Evolutionary conservation across 2,113 vertebrate species (phyloP), one percentile per base, ranked within the genome.

Genomic region (Salvelinus namaycush): DNA sequence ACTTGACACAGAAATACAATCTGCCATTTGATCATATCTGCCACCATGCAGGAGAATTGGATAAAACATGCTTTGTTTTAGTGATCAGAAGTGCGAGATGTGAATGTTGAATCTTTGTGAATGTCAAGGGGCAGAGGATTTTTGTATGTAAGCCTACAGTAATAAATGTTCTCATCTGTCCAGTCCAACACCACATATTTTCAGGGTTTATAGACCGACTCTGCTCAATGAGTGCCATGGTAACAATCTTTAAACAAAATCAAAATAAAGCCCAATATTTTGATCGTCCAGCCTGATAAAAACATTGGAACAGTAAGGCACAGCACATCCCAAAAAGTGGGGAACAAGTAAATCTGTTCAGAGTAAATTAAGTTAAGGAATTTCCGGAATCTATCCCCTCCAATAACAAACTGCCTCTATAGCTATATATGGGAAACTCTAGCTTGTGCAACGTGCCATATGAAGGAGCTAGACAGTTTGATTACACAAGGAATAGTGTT

Each of bases 401-500:
- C 24, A 74, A 78, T 8, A 68, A 64, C 60, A 66, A 68, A 18
- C 24, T 29, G 18, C 39, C 49, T 76, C 34, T 72, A n/a, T 39
- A 79, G 27, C 80, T 80, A 80, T 86, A 83, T 80, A 86, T 78
- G 81, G 79, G 66, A 5, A 83, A 48, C 44, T 69, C 39, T 26
- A 62, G 49, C 73, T 64, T 4, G n/a, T 48, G 24, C 12, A 59
- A 34, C 6, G 16, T 20, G 49, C 74, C 70, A 73, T 67, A 80
- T 39, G 67, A 44, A 44, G 39, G 48, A 84, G 60, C 39, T 44
- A 27, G 18, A 54, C 6, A 44, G 59, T 80, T 81, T 80, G 72
- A 72, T 75, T 76, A 66, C 70, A 66, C 57, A 31, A 72, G 34
- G 39, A 44, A 34, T 22, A 24, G 22, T 34, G 39, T 68, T 88